Base-by-base conservation (phyloP, 2,888 invertebrate species). In the Bombyx huttoni region DNA sequence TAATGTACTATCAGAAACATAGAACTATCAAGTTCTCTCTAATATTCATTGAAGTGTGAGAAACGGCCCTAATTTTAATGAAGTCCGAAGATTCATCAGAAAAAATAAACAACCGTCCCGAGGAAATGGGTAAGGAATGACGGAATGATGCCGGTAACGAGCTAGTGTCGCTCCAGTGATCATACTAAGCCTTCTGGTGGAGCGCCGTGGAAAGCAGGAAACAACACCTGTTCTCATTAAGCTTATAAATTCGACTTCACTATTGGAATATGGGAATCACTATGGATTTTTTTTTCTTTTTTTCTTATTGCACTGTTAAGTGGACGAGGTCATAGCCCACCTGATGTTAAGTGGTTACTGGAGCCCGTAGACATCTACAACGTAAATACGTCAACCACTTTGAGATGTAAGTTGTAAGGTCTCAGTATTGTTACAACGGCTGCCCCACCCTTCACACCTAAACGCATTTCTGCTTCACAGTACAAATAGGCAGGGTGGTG, bases 91-190 rank as follows among this genome's bases (percentile, higher is more conserved):
- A 68, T 72, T 63, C 59, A 55, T 60, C 56, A 58, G 64, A 67
- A 73, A 79, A 74, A 73, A 70, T 67, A 40, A 40, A 40, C 40
- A 40, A 40, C 9, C 40, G 40, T 40, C 40, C 57, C 61, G 66
- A 83, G 87, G 86, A 86, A 87, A 85, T 85, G 83, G 84, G 78
- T 76, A 73, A 74, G 74, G 75, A 74, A 64, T 68, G 68, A 65
- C 64, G 62, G 67, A 60, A 65, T 62, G 66, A 64, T 70, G 77
- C 68, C 70, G 68, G 73, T 79, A 79, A 79, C 76, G 70, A 78
- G 77, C 70, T 68, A 59, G 71, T 62, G 64, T 64, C 83, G 85
- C 75, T 80, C 66, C 78, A 77, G 65, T 82, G 80, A 56, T 53
- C 72, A 68, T 62, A 67, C 67, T 64, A 58, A 64, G 62, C 68